phyloP scores from a whole-genome alignment of 2,888 invertebrate genomes.

The Aphodius granarius region DNA sequence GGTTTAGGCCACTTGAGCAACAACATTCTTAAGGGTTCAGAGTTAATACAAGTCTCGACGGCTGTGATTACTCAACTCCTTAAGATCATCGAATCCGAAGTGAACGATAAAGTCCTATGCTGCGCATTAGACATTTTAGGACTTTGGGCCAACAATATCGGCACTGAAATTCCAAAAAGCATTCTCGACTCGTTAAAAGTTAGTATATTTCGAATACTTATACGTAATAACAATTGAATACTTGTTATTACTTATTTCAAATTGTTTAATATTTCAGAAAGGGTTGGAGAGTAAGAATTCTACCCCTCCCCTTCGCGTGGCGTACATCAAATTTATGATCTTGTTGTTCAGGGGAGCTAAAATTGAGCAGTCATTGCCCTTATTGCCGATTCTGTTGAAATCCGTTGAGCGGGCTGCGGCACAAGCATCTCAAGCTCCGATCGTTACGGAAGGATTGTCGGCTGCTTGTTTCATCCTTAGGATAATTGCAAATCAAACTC shows the following conservation, averaged over 20 bases:
- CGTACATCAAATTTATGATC: slow-evolving; percentile 77
- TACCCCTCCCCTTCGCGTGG: slow-evolving; percentile 74
- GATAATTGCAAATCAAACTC: slow-evolving; percentile 52
- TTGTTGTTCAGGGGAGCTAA: slow-evolving; percentile 63
- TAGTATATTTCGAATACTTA: not conserved
- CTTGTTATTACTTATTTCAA: not conserved
- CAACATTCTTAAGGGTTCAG: slow-evolving; percentile 65
- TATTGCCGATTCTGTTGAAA: slow-evolving; percentile 68
- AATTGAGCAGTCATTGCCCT: slow-evolving; percentile 52
- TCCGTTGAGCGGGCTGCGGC: slow-evolving; percentile 75
- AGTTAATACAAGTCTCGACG: slow-evolving; percentile 62
- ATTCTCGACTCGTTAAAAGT: slow-evolving; percentile 68
- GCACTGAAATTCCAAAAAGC: slow-evolving; percentile 64
- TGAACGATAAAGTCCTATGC: slow-evolving; percentile 88
- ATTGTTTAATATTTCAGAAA: slow-evolving; percentile 58
- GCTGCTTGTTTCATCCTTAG: slow-evolving; percentile 70
- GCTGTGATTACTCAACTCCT: slow-evolving; percentile 69
- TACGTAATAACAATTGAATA: not conserved
- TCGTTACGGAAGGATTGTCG: slow-evolving; percentile 71
- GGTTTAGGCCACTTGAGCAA: slow-evolving; percentile 75
- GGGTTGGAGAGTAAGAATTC: slow-evolving; percentile 75
- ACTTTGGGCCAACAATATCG: slow-evolving; percentile 73
- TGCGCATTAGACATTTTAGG: slow-evolving; percentile 80
- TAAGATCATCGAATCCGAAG: slow-evolving; percentile 82
- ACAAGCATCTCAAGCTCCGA: slow-evolving; percentile 71